A percentile compares a stretch with the other conserved stretches of the same genome.
phyloP scores from a whole-genome alignment of 2,113 vertebrate genomes.

The Ancistrus triradiatus region DNA sequence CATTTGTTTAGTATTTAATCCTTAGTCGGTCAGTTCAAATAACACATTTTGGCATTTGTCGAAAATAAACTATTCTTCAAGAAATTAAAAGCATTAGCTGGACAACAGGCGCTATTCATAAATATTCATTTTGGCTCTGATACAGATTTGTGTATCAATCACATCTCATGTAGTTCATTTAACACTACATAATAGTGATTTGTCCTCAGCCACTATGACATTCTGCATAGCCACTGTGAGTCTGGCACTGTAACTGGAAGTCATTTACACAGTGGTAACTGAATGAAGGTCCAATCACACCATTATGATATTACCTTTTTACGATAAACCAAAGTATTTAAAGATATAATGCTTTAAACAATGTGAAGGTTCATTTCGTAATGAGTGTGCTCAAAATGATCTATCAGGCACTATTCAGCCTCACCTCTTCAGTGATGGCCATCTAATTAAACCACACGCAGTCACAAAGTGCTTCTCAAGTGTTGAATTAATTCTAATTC shows the following conservation, averaged over 20 bases:
- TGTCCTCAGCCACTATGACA: neutral
- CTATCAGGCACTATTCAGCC: constrained; percentile 24
- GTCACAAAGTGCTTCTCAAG: constrained; percentile 39
- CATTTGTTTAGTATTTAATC: neutral
- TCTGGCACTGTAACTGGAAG: neutral
- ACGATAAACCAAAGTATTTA: constrained; percentile 18
- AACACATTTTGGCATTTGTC: neutral
- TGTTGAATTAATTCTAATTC: constrained; percentile 28
- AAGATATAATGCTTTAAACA: constrained; percentile 10
- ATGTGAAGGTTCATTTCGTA: constrained; percentile 29
- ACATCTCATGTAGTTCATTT: too few species aligned
- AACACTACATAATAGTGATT: neutral
- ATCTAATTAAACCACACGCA: constrained; percentile 44
- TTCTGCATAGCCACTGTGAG: neutral
- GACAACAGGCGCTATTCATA: too few species aligned
- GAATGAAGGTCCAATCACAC: constrained; percentile 16
- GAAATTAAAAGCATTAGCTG: too few species aligned
- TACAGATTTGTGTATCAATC: too few species aligned
- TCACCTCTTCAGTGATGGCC: constrained; percentile 26
- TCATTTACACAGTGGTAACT: neutral
- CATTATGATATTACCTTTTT: constrained; percentile 21
- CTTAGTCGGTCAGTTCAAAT: neutral
- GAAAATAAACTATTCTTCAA: too few species aligned
- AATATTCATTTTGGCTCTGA: too few species aligned
- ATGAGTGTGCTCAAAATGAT: constrained; percentile 37